Evolutionary conservation across 2,797 vertebrate genomes (phyloP).

Genomic region (Characodon lateralis): DNA sequence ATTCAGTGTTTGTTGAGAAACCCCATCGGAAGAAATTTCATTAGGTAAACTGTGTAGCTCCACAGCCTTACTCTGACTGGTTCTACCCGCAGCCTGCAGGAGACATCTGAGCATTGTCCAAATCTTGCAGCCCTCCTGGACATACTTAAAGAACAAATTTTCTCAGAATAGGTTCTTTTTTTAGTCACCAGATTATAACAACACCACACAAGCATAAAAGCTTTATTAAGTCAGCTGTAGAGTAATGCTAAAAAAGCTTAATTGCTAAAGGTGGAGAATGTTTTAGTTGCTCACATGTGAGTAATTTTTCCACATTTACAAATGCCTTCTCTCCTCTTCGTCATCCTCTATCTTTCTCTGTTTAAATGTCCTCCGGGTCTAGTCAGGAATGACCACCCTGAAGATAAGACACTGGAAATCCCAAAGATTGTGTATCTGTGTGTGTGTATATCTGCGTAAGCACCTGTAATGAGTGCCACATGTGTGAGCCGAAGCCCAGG

Average conservation of each 20-base stretch:
- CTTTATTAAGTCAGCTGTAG: slow-evolving; percentile 30
- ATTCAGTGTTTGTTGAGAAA: slow-evolving; percentile 26
- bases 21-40: slow-evolving; percentile 1
- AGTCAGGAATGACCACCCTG: slow-evolving; percentile 73
- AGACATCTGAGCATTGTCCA: slow-evolving; percentile 47
- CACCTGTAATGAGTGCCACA: slow-evolving; percentile 82
- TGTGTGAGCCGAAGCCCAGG: slow-evolving; percentile 73
- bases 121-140: slow-evolving; percentile 43
- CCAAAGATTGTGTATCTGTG: slow-evolving; percentile 50
- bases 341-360: slow-evolving; percentile 26
- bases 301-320: slow-evolving; percentile 27
- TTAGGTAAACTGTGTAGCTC: slow-evolving; percentile 44
- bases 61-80: slow-evolving; percentile 3
- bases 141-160: slow-evolving; percentile 12
- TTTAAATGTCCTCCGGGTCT: slow-evolving; percentile 52
- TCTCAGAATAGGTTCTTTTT: slow-evolving; percentile 22
- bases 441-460: slow-evolving; percentile 59
- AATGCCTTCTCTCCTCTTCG: slow-evolving; percentile 14
- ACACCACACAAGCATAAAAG: slow-evolving; percentile 18
- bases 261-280: slow-evolving; percentile 20
- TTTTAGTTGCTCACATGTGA: slow-evolving; percentile 44
- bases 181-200: slow-evolving; percentile 16
- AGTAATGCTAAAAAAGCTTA: slow-evolving; percentile 20
- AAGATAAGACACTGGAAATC: slow-evolving; percentile 72
- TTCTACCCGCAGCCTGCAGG: slow-evolving; percentile 35